Base-by-base conservation (phyloP, 2,888 invertebrate genomes). In the Conomelus anceps region DNA sequence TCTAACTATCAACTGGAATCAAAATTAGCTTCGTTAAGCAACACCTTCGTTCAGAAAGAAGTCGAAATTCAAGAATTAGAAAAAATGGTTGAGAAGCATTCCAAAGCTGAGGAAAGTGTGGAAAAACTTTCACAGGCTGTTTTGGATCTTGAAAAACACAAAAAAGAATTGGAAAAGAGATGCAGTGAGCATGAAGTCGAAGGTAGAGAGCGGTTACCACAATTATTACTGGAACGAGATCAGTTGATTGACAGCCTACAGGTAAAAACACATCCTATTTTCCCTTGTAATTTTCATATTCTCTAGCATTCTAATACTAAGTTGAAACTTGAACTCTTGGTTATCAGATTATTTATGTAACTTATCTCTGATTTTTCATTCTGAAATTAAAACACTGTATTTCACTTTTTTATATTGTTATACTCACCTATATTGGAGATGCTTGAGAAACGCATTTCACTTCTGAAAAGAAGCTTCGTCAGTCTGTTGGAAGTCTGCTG, bases 171-270 rank as follows among this genome's bases (percentile, higher is more conserved):
- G 7, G 29, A 88, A 41, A 34, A 41, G 13, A 63, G 88, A n/a
- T 88, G 89, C 26, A 34, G 90, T 90, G 93, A 63, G 89, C 92
- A 90, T 91, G 23, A 88, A 13, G 92, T 86, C 92, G 85, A 90
- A 17, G 3, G 88, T 20, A 84, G 93, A 89, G 91, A 92, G 84
- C 92, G 93, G 89, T 90, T 93, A 23, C 92, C 93, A 0, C 92
- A 92, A 89, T 90, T 94, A 24, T 91, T 95, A 0, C 94, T 93
- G 86, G 93, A 94, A 9, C 96, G 96, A 91, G 96, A 96, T 92
- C 95, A 95, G 85, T 95, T 97, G 92, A 93, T 97, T n/a, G 95
- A 96, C 22, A 95, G 95, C 91, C 94, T 96, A 17, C 94, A 90
- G 89, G 90, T 90, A 89, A 88, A 41, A 20, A 41, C 6, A 17